These are phyloP conservation scores for Gymnarchus niloticus DNA, from an alignment of 2,113 vertebrate species.

Conservation along the genomic window DNA sequence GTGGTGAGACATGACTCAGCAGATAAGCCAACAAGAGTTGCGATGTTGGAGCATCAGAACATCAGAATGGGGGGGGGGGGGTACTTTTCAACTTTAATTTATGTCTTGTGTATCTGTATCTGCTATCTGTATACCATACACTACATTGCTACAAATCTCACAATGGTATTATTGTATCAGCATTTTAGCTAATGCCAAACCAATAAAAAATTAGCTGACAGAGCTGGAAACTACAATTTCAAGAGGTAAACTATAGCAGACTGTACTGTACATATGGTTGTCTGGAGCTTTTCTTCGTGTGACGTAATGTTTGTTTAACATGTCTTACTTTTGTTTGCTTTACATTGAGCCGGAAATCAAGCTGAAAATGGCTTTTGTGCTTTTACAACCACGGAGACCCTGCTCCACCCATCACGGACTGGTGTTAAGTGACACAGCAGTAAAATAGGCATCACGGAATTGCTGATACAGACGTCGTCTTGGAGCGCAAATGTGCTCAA, in stretches of 20 bases:
- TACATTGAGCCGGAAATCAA: background rate
- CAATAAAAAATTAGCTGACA: background rate
- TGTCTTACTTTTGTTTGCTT: background rate
- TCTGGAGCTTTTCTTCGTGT: background rate
- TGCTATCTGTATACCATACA: too few species aligned
- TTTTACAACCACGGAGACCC: background rate
- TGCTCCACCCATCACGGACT: too few species aligned
- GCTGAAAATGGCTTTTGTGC: background rate
- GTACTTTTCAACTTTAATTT: background rate
- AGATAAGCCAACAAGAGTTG: background rate
- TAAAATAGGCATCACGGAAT: background rate
- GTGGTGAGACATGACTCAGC: background rate
- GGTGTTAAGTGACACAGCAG: background rate
- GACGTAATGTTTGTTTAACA: background rate
- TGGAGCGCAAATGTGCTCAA: background rate
- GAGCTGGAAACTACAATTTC: background rate
- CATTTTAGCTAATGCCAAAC: background rate
- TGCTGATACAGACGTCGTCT: constrained; percentile 7
- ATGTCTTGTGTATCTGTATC: background rate
- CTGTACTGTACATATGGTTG: background rate
- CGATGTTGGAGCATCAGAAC: background rate
- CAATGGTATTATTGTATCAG: background rate
- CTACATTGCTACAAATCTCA: background rate
- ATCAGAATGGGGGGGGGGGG: background rate
- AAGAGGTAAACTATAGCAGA: background rate